These are phyloP conservation scores for Phataginus tetradactyla DNA, from an alignment of 2,797 vertebrate species.

Conservation along the genomic window DNA sequence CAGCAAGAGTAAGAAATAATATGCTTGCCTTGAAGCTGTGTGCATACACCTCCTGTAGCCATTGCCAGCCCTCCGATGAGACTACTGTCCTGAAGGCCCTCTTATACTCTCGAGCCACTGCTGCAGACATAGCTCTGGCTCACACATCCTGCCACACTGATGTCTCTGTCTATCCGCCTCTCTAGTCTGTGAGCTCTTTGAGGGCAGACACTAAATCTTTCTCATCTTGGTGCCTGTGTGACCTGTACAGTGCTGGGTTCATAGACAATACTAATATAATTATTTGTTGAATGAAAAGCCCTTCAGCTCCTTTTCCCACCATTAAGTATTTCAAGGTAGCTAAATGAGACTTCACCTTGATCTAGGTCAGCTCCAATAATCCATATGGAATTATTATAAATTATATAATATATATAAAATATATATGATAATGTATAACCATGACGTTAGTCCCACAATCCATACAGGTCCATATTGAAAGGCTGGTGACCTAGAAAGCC, in stretches of 20 bases:
- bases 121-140: accelerated
- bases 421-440: neutral
- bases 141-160: accelerated
- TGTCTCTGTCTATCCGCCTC: neutral
- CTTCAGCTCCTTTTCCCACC: neutral
- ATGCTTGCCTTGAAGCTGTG: neutral
- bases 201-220: neutral
- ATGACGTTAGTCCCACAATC: neutral
- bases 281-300: neutral
- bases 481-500: neutral
- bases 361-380: neutral
- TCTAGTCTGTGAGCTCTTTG: neutral
- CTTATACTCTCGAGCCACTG: neutral
- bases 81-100: neutral
- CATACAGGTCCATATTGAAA: neutral
- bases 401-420: neutral
- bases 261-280: neutral
- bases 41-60: neutral
- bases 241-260: neutral
- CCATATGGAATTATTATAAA: neutral
- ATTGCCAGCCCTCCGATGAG: accelerated
- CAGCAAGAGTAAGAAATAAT: neutral
- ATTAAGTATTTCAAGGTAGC: neutral
- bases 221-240: too few relatives aligned
- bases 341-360: neutral